A percentile compares a stretch with the other conserved stretches of the same genome.
Conservation (phyloP, 2,113 vertebrate species). For the Felis catus region DNA sequence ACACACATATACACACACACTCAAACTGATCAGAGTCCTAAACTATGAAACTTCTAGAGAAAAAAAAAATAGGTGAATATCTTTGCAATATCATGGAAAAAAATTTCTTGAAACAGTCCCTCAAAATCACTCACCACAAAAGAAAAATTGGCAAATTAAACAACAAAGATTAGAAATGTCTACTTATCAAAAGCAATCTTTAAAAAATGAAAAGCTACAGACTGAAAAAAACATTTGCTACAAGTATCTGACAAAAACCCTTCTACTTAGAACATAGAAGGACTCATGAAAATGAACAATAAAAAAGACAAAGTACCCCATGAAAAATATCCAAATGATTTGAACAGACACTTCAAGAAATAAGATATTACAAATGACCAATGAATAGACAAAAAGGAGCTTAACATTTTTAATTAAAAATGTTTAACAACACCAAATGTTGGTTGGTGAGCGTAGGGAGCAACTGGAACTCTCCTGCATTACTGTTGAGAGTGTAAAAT, state of each 20-base stretch:
- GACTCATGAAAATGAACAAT: neutral
- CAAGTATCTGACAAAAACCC: neutral
- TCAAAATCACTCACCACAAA: neutral
- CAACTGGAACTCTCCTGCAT: neutral
- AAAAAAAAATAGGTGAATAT: neutral
- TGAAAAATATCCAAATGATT: neutral
- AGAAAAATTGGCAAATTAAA: neutral
- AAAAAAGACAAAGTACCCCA: neutral
- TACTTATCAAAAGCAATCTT: neutral
- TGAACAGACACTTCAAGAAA: neutral
- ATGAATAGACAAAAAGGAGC: neutral
- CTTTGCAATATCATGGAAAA: neutral
- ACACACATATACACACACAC: neutral
- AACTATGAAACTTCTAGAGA: neutral
- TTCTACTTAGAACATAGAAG: neutral
- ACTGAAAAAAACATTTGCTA: neutral
- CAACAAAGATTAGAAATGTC: neutral
- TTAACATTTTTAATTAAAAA: neutral
- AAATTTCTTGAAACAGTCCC: neutral
- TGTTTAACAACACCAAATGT: neutral
- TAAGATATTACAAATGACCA: neutral
- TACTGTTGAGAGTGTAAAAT: neutral
- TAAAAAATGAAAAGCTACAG: neutral
- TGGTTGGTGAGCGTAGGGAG: neutral
- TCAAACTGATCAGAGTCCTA: neutral